phyloP scores from a whole-genome alignment of 2,113 vertebrate genomes.

The Nycticebus coucang region DNA sequence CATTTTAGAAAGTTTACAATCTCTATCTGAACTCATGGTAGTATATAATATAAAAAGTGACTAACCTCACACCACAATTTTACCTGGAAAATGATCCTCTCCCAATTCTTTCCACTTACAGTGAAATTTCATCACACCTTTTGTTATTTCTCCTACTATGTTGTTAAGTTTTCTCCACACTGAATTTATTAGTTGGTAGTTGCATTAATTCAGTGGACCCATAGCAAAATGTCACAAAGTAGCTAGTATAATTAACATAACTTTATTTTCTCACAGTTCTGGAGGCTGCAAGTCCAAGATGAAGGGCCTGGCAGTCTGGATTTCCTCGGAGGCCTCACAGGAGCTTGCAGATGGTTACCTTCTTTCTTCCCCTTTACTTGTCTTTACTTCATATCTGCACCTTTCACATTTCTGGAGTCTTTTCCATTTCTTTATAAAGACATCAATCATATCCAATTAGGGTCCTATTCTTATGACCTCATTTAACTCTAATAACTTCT shows the following conservation, averaged over 20 bases:
- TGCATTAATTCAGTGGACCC: neutral
- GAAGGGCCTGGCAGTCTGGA: too few relatives aligned
- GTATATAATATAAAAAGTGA: neutral
- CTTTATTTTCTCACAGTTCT: neutral
- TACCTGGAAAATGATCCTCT: neutral
- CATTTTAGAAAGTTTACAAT: neutral
- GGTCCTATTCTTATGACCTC: neutral
- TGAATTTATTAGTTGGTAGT: neutral
- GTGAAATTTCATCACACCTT: neutral
- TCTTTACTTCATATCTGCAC: too few relatives aligned
- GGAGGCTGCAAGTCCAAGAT: neutral
- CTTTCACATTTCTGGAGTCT: rapidly evolving
- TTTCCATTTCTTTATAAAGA: neutral
- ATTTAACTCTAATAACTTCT: neutral
- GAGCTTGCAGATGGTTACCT: neutral
- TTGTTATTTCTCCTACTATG: neutral
- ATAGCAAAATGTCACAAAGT: neutral
- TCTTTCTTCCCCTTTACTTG: rapidly evolving
- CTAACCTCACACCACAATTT: neutral
- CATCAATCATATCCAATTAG: neutral
- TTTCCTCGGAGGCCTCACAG: neutral
- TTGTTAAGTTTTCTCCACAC: neutral
- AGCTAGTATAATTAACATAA: neutral
- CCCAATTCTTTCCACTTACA: neutral
- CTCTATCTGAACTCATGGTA: neutral